These are phyloP conservation scores for Dryadula phaetusa DNA, from an alignment of 2,888 invertebrate genomes.

Conservation along the genomic window DNA sequence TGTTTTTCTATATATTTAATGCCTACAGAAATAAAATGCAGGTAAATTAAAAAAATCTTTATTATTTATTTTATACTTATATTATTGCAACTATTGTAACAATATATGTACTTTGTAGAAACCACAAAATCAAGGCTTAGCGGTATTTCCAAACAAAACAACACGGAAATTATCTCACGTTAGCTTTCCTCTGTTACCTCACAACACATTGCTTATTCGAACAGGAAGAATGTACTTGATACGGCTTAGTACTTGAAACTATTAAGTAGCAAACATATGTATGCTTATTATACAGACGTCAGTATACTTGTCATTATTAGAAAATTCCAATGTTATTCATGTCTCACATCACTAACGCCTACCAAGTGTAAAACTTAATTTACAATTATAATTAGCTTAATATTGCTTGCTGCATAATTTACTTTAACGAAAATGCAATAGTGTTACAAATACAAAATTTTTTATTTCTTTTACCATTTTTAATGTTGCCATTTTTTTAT, in stretches of 20 bases:
- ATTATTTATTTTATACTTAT: background rate
- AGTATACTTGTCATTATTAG: slow-evolving; percentile 37
- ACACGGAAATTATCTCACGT: slow-evolving; percentile 51
- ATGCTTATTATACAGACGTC: slow-evolving; percentile 9
- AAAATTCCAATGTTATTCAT: slow-evolving; percentile 45
- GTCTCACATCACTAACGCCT: slow-evolving; percentile 49
- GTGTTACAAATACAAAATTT: slow-evolving; percentile 29
- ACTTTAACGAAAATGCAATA: slow-evolving; percentile 50
- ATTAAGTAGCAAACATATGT: slow-evolving; percentile 33
- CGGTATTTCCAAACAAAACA: slow-evolving; percentile 39
- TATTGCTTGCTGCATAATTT: slow-evolving; percentile 53
- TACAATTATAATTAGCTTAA: slow-evolving; percentile 53
- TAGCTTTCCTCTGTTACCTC: slow-evolving; percentile 49
- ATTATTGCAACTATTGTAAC: slow-evolving; percentile 3
- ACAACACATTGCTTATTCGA: slow-evolving; percentile 49
- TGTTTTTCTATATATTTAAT: too few species aligned
- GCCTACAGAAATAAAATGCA: too few species aligned
- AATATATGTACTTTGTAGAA: slow-evolving; percentile 24
- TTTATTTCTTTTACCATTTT: slow-evolving; percentile 12
- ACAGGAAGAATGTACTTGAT: slow-evolving; percentile 49
- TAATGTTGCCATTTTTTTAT: too few species aligned
- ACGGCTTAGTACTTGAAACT: slow-evolving; percentile 32
- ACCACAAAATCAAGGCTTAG: slow-evolving; percentile 39
- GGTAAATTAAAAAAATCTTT: background rate
- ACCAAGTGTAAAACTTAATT: slow-evolving; percentile 52